Evolutionary conservation across 2,797 vertebrate genomes (phyloP), one percentile per base, ranked within the genome.

Genomic region (Myripristis jacobus): DNA sequence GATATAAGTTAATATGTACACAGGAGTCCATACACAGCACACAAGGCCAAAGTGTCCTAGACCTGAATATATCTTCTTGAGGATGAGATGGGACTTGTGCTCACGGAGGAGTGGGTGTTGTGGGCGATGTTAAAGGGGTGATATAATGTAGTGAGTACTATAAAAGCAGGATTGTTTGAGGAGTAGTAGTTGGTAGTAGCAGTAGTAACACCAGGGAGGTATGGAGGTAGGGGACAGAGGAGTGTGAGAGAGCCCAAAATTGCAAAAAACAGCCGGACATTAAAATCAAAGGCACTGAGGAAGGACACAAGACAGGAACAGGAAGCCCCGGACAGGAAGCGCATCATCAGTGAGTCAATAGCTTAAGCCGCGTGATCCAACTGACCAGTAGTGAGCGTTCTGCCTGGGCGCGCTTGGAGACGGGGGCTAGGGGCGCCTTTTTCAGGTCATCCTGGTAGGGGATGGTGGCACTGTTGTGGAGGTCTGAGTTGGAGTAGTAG

Each of bases 321-420:
- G 85, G 86, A 89, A 88, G 57, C 80, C 80, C 47, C 57, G 81
- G 79, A 83, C 68, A 81, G 85, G 80, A 87, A 88, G 80, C 66
- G 87, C 16, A 90, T 92, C 90, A 91, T 98, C 95, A 98, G 52
- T 96, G 96, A 95, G 96, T 96, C 94, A 98, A 95, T 82, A 97
- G 82, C 87, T 97, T 98, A 92, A 98, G 96, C 87, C 95, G 95
- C 0, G 95, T 95, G 82, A 98, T 94, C 97, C 96, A 98, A 92
- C 95, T 97, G 94, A 96, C 95, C 91, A 96, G 92, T 90, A 97
- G 90, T 0, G 96, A 97, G 36, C 95, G 95, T 72, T 97, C 96
- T n/a, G 96, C 70, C 0, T 96, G 91, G 0, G 94, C 88, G 31
- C 94, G 93, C 90, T 96, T 97, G 78, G 94, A 84, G 55, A 88